Evolutionary conservation across 2,888 invertebrate genomes (phyloP).

Genomic region (Ctena decussata): DNA sequence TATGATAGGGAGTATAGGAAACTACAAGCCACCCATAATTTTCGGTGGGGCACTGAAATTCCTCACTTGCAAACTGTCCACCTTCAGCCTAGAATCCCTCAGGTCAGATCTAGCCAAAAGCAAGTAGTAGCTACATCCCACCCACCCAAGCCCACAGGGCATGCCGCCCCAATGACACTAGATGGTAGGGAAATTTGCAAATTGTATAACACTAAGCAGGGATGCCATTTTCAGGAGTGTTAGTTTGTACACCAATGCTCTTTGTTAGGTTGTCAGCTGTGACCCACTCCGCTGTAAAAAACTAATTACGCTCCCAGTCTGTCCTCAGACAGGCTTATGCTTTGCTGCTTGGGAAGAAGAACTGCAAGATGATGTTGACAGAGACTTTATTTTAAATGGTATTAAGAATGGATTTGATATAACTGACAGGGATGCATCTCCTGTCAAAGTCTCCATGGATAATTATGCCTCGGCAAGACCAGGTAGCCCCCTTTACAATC

Average conservation of each 20-base stretch:
- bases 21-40: conserved; percentile 8
- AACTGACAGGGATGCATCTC: no score
- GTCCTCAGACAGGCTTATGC: background rate
- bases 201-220: background rate
- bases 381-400: background rate
- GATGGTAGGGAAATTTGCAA: background rate
- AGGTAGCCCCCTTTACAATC: no score
- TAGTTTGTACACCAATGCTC: conserved; percentile 4
- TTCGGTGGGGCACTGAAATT: conserved; percentile 27
- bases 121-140: no score
- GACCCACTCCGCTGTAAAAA: background rate
- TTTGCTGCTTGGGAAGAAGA: background rate
- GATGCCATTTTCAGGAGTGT: background rate
- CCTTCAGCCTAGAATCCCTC: background rate
- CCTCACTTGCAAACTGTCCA: conserved; percentile 14
- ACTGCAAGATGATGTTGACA: no score
- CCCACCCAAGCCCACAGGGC: no score
- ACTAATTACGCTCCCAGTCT: background rate
- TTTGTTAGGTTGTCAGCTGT: background rate
- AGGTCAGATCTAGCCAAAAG: no score
- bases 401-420: no score
- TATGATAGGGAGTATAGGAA: conserved; percentile 7
- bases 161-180: no score
- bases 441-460: no score
- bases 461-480: no score